Conservation (phyloP, 2,888 invertebrate genomes). For the Myopa testacea region DNA sequence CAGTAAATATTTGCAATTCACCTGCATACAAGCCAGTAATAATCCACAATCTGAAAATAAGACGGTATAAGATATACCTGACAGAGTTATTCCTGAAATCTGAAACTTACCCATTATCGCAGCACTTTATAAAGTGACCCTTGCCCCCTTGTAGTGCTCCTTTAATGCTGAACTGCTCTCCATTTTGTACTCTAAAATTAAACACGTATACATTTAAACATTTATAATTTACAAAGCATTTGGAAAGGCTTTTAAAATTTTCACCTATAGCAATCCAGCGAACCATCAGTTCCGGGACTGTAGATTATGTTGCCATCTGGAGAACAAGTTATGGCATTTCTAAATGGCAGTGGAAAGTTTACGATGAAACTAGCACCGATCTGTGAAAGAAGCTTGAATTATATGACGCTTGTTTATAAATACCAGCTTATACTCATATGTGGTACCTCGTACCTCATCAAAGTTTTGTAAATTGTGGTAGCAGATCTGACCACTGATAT, state of each 20-base stretch:
- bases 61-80: conserved; percentile 21
- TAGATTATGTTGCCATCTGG: conserved; percentile 60
- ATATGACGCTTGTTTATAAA: neutral
- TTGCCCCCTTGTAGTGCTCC: conserved; percentile 63
- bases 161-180: conserved; percentile 56
- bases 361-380: conserved; percentile 58
- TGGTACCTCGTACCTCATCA: conserved; percentile 53
- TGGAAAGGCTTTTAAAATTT: conserved; percentile 27
- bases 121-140: conserved; percentile 62
- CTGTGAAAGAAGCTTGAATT: conserved; percentile 44
- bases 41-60: conserved; percentile 61
- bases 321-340: conserved; percentile 61
- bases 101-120: conserved; percentile 63
- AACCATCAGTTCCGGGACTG: conserved; percentile 62
- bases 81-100: neutral
- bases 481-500: conserved; percentile 65
- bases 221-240: neutral
- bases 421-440: no score
- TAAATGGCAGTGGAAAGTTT: conserved; percentile 66
- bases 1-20: conserved; percentile 63
- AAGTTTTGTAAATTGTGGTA: conserved; percentile 59
- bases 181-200: conserved; percentile 54
- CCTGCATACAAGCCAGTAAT: conserved; percentile 63
- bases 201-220: neutral
- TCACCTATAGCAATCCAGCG: conserved; percentile 61